phyloP scores from a whole-genome alignment of 2,113 vertebrate genomes.

The Deroptyus accipitrinus region DNA sequence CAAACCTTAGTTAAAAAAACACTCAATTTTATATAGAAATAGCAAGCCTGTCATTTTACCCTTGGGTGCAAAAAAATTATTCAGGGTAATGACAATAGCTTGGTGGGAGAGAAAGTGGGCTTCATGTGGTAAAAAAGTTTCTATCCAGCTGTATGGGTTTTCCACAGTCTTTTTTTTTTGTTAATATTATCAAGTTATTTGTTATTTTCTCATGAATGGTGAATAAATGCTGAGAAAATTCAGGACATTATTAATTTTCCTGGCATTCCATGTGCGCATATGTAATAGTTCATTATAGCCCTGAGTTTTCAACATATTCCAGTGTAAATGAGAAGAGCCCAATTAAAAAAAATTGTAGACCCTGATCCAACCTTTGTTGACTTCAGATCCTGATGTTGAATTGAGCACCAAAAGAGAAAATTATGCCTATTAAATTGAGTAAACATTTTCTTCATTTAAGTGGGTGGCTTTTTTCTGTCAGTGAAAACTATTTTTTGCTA shows the following conservation, averaged over 20 bases:
- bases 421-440: conserved; percentile 37
- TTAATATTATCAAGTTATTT: conserved; percentile 45
- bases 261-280: not conserved
- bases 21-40: conserved; percentile 12
- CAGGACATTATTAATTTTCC: conserved; percentile 18
- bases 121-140: conserved; percentile 1
- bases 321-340: conserved; percentile 19
- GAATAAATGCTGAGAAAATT: conserved; percentile 14
- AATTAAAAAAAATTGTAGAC: conserved; percentile 43
- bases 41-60: not conserved
- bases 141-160: conserved; percentile 12
- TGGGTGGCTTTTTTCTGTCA: conserved; percentile 25
- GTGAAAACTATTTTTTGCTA: conserved; percentile 25
- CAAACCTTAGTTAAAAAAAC: not conserved
- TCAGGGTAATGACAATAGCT: conserved; percentile 25
- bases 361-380: conserved; percentile 31
- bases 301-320: not conserved
- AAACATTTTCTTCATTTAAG: conserved; percentile 57
- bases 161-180: conserved; percentile 1
- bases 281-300: conserved; percentile 31
- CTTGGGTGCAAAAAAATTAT: not conserved
- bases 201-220: conserved; percentile 39
- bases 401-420: conserved; percentile 44
- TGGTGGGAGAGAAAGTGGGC: conserved; percentile 29
- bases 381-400: conserved; percentile 31